A percentile compares a stretch with the other conserved stretches of the same genome.
Conservation (phyloP, 2,888 invertebrate species). For the Tortrix viridana region DNA sequence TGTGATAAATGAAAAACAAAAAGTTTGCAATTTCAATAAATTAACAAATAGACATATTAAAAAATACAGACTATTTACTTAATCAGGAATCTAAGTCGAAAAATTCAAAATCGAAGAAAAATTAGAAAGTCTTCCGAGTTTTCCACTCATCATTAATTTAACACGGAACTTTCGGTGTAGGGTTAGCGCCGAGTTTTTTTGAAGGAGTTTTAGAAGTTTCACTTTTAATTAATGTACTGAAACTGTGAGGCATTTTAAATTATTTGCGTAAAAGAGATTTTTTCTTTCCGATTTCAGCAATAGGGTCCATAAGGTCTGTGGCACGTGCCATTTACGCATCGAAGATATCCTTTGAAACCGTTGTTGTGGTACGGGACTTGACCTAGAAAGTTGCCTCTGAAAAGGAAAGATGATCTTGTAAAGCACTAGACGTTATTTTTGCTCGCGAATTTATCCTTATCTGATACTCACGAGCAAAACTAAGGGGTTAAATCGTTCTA, state of each 20-base stretch:
- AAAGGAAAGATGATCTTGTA: constrained; percentile 4
- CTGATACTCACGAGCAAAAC: no score
- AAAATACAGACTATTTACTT: no score
- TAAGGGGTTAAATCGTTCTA: no score
- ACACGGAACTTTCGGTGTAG: no score
- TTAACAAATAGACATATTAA: no score
- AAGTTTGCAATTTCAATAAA: no score
- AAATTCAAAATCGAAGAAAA: background rate
- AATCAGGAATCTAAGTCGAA: background rate
- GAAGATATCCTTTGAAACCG: constrained; percentile 24
- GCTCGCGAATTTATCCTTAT: no score
- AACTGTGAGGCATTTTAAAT: background rate
- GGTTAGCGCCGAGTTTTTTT: background rate
- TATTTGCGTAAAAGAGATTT: background rate
- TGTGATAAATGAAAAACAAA: no score
- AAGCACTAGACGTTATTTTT: no score
- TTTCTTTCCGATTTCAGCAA: constrained; percentile 9
- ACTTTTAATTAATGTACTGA: background rate
- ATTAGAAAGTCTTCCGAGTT: constrained; percentile 2
- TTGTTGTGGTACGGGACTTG: constrained; percentile 35
- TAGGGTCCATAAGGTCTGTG: constrained; percentile 30
- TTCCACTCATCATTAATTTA: constrained; percentile 7
- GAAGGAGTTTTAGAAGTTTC: background rate
- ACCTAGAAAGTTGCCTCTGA: constrained; percentile 38
- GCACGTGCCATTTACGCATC: constrained; percentile 24